Evolutionary conservation across 2,797 vertebrate genomes (phyloP).

Genomic region (Jordanella pulchra): DNA sequence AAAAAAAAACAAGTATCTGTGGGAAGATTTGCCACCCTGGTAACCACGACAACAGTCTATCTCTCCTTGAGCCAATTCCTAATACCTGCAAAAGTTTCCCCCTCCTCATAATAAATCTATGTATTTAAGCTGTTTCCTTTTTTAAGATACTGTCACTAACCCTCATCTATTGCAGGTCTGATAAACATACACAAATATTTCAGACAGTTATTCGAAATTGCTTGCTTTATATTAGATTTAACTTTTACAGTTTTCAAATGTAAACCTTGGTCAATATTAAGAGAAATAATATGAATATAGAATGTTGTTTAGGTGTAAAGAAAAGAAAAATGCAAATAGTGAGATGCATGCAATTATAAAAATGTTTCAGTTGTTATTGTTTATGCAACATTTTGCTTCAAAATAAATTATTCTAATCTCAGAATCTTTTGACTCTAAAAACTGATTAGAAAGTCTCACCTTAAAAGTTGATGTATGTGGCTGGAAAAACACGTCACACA

Average conservation of each 20-base stretch:
- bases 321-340: neutral
- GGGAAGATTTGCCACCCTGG: neutral
- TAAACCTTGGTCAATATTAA: neutral
- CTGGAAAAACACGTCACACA: neutral
- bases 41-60: constrained; percentile 11
- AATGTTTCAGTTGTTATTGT: neutral
- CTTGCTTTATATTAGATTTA: neutral
- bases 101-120: neutral
- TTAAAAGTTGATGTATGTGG: neutral
- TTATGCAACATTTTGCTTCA: neutral
- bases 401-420: neutral
- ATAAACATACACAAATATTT: neutral
- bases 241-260: neutral
- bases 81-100: neutral
- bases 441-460: constrained; percentile 2
- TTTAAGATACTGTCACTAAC: neutral
- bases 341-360: neutral
- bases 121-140: neutral
- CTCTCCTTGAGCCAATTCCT: neutral
- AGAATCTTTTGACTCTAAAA: neutral
- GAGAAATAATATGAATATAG: neutral
- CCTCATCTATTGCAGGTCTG: neutral
- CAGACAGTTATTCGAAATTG: neutral
- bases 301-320: neutral
- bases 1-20: neutral